phyloP scores from a whole-genome alignment of 2,888 invertebrate genomes.

The Hypena proboscidalis region DNA sequence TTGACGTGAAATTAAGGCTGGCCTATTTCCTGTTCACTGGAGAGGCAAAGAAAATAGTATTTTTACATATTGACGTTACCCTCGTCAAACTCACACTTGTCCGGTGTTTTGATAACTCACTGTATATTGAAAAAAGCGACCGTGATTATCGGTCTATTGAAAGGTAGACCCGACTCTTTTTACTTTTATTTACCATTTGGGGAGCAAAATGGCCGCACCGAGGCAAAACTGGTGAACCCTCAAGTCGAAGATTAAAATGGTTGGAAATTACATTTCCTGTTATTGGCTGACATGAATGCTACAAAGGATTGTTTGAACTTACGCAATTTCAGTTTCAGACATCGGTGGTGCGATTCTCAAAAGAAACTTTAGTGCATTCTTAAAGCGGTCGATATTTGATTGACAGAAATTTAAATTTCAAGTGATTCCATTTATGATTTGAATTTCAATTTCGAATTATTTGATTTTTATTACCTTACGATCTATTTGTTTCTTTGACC shows the following conservation, averaged over 20 bases:
- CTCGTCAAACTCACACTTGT: constrained; percentile 40
- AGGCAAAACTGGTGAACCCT: constrained; percentile 13
- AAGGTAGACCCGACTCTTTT: constrained; percentile 26
- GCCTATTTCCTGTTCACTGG: neutral
- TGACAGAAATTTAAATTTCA: too few relatives aligned
- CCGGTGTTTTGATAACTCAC: constrained; percentile 39
- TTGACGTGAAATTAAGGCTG: constrained; percentile 3
- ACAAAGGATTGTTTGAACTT: too few relatives aligned
- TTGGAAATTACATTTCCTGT: too few relatives aligned
- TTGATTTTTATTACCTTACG: too few relatives aligned
- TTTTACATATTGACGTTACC: constrained; percentile 31
- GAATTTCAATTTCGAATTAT: too few relatives aligned
- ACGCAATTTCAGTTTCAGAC: too few relatives aligned
- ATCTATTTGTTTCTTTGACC: too few relatives aligned
- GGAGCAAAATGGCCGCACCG: constrained; percentile 23
- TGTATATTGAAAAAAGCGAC: constrained; percentile 42
- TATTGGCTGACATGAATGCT: too few relatives aligned
- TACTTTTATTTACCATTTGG: constrained; percentile 31
- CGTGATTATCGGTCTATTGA: constrained; percentile 44
- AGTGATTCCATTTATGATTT: too few relatives aligned
- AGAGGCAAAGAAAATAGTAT: constrained; percentile 24
- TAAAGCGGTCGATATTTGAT: too few relatives aligned
- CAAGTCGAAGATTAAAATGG: constrained; percentile 13
- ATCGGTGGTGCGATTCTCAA: too few relatives aligned
- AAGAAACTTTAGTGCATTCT: too few relatives aligned